phyloP scores from a whole-genome alignment of 2,113 vertebrate species.

The Charina bottae region DNA sequence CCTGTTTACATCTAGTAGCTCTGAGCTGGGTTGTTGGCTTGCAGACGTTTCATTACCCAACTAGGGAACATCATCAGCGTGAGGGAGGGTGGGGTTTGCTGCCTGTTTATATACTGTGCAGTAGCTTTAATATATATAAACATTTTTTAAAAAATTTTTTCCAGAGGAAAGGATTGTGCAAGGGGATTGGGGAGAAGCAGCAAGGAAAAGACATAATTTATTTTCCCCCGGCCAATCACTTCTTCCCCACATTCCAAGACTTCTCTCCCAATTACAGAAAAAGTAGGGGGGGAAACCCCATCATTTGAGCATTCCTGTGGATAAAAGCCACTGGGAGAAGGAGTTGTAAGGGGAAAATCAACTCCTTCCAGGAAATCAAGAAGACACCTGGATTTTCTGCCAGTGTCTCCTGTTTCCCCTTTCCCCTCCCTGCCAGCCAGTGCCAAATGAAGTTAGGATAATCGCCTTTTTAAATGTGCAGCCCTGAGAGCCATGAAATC shows the following conservation, averaged over 20 bases:
- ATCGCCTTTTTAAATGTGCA: constrained; percentile 48
- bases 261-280: not conserved
- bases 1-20: no score
- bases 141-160: no score
- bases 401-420: not conserved
- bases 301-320: not conserved
- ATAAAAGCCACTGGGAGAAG: not conserved
- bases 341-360: not conserved
- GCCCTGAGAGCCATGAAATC: constrained; percentile 44
- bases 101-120: no score
- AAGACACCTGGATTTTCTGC: not conserved
- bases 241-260: not conserved
- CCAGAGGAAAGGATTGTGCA: not conserved
- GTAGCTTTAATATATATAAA: no score
- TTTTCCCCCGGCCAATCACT: not conserved
- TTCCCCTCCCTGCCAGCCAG: not conserved
- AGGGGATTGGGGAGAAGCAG: not conserved
- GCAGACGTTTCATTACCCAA: no score
- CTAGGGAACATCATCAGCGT: no score
- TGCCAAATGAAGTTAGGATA: constrained; percentile 51
- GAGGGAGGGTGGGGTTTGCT: no score
- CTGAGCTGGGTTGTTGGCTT: no score
- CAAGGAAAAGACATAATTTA: not conserved
- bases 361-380: not conserved
- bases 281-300: no score